Evolutionary conservation across 2,888 invertebrate species (phyloP).

Genomic region (Xanthia togata): DNA sequence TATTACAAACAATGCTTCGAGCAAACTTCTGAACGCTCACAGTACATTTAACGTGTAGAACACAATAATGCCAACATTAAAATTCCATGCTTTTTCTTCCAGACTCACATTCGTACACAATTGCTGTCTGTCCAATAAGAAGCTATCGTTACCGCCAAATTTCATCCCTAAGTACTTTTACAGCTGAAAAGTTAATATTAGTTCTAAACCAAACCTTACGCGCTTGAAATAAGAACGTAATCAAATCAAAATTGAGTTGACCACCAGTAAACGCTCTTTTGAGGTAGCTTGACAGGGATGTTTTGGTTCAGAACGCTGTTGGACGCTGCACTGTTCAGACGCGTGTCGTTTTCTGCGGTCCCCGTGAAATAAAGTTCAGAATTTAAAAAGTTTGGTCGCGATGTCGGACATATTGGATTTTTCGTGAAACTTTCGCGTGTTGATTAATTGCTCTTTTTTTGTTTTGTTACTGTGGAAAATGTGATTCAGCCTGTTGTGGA

Average conservation of each 20-base stretch:
- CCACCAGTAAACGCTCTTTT: slow-evolving; percentile 22
- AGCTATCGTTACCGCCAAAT: slow-evolving; percentile 62
- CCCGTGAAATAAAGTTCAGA: slow-evolving; percentile 66
- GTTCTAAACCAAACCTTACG: slow-evolving; percentile 29
- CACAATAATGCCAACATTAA: slow-evolving; percentile 67
- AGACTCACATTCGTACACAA: slow-evolving; percentile 72
- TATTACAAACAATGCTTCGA: slow-evolving; percentile 25
- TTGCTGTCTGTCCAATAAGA: slow-evolving; percentile 70
- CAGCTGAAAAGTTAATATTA: slow-evolving; percentile 28
- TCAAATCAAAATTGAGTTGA: slow-evolving; percentile 2
- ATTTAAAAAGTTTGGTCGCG: slow-evolving; percentile 61
- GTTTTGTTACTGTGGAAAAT: slow-evolving; percentile 44
- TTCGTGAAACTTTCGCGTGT: slow-evolving; percentile 54
- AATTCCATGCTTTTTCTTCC: slow-evolving; percentile 72
- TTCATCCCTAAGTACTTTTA: slow-evolving; percentile 41
- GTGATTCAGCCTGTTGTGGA: slow-evolving; percentile 42
- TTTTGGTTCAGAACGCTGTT: slow-evolving; percentile 38
- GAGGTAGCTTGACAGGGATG: slow-evolving; percentile 51
- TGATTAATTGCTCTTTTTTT: slow-evolving; percentile 48
- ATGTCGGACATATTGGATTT: slow-evolving; percentile 58
- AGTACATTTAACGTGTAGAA: slow-evolving; percentile 64
- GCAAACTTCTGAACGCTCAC: slow-evolving; percentile 30
- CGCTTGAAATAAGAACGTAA: slow-evolving; percentile 29
- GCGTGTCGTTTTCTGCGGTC: slow-evolving; percentile 32
- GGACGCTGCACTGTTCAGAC: slow-evolving; percentile 40